A percentile compares a stretch with the other conserved stretches of the same genome.
Conservation (phyloP, 2,113 vertebrate genomes). For the Protobothrops mucrosquamatus region DNA sequence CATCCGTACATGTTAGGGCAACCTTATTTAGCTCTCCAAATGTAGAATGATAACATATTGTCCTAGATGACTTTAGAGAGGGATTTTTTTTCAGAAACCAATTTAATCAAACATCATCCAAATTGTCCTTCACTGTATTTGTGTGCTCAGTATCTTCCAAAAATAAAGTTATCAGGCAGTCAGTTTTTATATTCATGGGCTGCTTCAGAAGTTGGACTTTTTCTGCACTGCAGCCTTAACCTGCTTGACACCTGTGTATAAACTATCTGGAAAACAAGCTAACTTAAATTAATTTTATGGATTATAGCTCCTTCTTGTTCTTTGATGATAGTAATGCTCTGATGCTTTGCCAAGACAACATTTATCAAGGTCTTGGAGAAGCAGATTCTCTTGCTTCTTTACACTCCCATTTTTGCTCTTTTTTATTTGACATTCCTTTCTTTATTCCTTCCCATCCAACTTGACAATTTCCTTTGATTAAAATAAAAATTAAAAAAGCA, state of each 20-base stretch:
- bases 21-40: conserved; percentile 39
- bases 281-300: neutral
- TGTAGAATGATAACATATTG: neutral
- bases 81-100: neutral
- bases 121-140: neutral
- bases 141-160: conserved; percentile 3
- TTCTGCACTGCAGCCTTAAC: neutral
- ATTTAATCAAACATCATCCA: neutral
- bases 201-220: neutral
- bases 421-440: neutral
- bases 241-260: neutral
- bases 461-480: neutral
- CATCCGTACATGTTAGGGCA: conserved; percentile 58
- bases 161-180: neutral
- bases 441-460: neutral
- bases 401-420: neutral
- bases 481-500: neutral
- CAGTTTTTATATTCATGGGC: neutral
- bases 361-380: neutral
- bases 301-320: neutral
- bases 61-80: neutral
- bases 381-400: neutral
- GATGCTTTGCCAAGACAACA: neutral
- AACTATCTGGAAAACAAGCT: neutral
- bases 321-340: neutral